These are phyloP conservation scores for Nycticryphes semicollaris DNA, from an alignment of 2,113 vertebrate species.

Conservation along the genomic window DNA sequence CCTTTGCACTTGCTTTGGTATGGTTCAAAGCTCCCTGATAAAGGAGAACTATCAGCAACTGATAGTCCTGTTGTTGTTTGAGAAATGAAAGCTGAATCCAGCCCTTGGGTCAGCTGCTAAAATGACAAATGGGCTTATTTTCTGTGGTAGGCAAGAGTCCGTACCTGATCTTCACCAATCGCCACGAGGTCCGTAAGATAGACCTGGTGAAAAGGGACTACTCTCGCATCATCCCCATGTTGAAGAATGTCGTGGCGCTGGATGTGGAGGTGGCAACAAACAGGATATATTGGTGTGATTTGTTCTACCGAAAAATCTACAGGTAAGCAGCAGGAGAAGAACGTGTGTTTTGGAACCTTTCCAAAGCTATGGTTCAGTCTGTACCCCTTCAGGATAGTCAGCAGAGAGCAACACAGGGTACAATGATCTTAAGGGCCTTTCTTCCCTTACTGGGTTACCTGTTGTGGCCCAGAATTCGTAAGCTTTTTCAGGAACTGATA, in stretches of 20 bases:
- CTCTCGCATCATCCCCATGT: conserved; percentile 87
- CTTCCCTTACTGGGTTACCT: not conserved
- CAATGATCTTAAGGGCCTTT: not conserved
- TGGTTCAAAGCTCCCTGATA: not conserved
- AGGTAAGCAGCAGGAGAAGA: conserved; percentile 75
- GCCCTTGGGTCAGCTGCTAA: not conserved
- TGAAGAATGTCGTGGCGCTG: conserved; percentile 94
- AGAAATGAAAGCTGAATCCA: not conserved
- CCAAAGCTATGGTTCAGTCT: not conserved
- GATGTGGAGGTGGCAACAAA: conserved; percentile 94
- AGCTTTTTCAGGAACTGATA: not conserved
- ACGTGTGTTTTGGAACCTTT: not conserved
- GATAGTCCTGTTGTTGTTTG: not conserved
- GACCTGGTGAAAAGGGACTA: conserved; percentile 92
- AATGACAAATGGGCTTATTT: not conserved
- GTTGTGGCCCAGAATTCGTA: not conserved
- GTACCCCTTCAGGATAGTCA: not conserved
- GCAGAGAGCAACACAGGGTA: not conserved
- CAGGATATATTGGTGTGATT: conserved; percentile 97
- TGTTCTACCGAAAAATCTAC: conserved; percentile 95
- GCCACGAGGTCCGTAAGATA: conserved; percentile 92
- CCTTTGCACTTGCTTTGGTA: not conserved
- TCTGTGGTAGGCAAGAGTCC: conserved; percentile 85
- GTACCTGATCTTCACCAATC: conserved; percentile 94
- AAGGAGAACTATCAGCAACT: not conserved